These are phyloP conservation scores for Puffinus mauretanicus DNA, from an alignment of 2,113 vertebrate species.

Conservation along the genomic window DNA sequence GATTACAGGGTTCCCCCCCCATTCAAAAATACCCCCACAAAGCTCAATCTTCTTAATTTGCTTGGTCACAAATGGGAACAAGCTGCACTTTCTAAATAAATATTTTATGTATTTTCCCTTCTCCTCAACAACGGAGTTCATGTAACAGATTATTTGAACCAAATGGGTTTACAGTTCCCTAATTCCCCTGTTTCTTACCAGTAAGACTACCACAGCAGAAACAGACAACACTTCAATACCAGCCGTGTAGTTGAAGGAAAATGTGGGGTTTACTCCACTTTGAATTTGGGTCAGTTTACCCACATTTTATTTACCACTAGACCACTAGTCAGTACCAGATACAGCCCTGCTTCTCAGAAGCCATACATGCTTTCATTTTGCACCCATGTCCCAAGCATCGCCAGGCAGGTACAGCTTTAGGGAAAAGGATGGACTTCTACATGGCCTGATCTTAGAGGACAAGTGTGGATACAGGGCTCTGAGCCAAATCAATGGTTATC, in stretches of 20 bases:
- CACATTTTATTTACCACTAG: neutral
- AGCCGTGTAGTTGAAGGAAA: neutral
- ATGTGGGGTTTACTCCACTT: neutral
- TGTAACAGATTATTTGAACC: constrained; percentile 34
- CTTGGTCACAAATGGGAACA: constrained; percentile 55
- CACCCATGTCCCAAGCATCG: neutral
- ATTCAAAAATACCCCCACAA: constrained; percentile 15
- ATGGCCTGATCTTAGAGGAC: neutral
- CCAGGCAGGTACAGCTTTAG: neutral
- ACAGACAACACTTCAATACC: neutral
- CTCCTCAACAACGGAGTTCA: neutral
- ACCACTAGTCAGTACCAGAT: neutral
- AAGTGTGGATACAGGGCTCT: neutral
- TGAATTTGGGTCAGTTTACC: neutral
- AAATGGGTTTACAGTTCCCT: constrained; percentile 15
- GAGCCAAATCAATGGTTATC: neutral
- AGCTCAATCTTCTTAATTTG: constrained; percentile 33
- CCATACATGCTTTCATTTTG: neutral
- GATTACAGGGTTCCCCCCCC: neutral
- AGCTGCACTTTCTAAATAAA: constrained; percentile 58
- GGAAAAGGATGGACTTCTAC: neutral
- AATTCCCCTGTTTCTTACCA: neutral
- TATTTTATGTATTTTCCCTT: constrained; percentile 9
- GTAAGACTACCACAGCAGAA: neutral
- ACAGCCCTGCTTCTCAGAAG: neutral